Evolutionary conservation across 2,888 invertebrate species (phyloP).

Genomic region (Diarsia brunnea): DNA sequence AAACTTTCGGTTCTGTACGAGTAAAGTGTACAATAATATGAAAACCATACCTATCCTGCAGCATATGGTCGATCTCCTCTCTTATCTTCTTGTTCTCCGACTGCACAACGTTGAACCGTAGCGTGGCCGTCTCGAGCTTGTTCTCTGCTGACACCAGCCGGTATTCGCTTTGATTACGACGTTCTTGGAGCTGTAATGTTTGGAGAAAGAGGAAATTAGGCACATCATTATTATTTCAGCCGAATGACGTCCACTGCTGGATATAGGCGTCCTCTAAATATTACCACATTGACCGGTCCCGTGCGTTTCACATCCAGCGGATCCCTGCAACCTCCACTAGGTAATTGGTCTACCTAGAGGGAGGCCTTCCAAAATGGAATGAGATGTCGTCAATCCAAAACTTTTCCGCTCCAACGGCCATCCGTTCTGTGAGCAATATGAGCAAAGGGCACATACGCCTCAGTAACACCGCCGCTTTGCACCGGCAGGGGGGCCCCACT

Average conservation of each 20-base stretch:
- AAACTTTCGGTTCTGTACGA: too few species aligned
- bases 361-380: too few species aligned
- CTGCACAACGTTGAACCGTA: constrained; percentile 91
- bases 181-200: constrained; percentile 76
- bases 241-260: too few species aligned
- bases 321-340: too few species aligned
- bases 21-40: not conserved
- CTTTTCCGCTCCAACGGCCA: too few species aligned
- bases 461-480: not conserved
- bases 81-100: constrained; percentile 92
- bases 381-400: too few species aligned
- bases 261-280: too few species aligned
- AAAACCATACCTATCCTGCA: constrained; percentile 91
- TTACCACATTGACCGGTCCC: too few species aligned
- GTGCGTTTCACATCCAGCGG: too few species aligned
- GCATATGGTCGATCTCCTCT: constrained; percentile 93
- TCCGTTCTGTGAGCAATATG: too few species aligned
- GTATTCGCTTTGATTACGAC: constrained; percentile 82
- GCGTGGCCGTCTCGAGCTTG: constrained; percentile 91
- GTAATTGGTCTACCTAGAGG: too few species aligned
- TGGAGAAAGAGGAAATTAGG: not conserved
- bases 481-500: not conserved
- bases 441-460: not conserved
- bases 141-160: constrained; percentile 91
- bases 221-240: too few species aligned